A percentile compares a stretch with the other conserved stretches of the same genome.
Conservation (phyloP, 2,888 invertebrate species). For the Acanthoscelides obtectus region DNA sequence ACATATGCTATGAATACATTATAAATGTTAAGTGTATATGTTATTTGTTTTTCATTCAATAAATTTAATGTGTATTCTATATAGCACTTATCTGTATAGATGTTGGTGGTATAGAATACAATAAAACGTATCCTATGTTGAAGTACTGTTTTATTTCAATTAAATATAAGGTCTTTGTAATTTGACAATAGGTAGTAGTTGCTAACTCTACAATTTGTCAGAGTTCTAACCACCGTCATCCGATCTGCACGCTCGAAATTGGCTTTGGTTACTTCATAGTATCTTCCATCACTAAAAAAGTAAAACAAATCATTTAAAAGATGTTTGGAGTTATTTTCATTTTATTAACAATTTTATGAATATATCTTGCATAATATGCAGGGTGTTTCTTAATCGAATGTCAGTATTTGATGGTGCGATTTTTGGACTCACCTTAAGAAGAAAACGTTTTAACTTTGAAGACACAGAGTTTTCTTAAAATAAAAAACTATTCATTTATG, state of each 20-base stretch:
- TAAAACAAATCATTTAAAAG: too few relatives aligned
- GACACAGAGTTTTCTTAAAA: too few relatives aligned
- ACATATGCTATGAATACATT: not conserved
- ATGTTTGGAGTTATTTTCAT: too few relatives aligned
- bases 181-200: conserved; percentile 88
- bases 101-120: conserved; percentile 9
- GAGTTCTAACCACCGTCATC: conserved; percentile 91
- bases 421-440: not conserved
- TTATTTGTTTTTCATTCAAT: conserved; percentile 10
- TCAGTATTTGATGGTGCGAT: too few relatives aligned
- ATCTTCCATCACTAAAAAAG: conserved; percentile 92
- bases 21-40: not conserved
- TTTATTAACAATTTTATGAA: too few relatives aligned
- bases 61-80: not conserved
- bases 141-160: conserved; percentile 41
- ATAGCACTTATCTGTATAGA: not conserved
- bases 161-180: conserved; percentile 94
- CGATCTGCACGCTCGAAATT: conserved; percentile 99
- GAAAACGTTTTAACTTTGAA: too few relatives aligned
- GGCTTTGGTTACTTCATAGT: conserved; percentile 98
- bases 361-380: not conserved
- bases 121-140: conserved; percentile 17
- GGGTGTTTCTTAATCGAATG: too few relatives aligned
- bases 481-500: too few relatives aligned
- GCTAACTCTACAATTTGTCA: conserved; percentile 92